Conservation (phyloP, 2,888 invertebrate genomes). For the Parochlus steinenii region DNA sequence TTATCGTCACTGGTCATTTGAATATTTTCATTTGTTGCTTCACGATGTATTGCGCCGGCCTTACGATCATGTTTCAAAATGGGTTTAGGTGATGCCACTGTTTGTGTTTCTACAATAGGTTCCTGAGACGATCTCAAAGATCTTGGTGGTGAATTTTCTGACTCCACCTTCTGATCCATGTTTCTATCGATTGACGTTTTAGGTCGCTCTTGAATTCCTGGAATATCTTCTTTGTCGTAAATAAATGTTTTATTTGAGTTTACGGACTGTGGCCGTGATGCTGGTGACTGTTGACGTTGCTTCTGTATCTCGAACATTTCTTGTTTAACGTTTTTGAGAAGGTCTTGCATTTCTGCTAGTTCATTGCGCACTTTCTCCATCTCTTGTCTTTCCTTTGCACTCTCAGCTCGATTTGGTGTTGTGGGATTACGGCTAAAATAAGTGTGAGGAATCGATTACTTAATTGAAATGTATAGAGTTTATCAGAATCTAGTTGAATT, state of each 20-base stretch:
- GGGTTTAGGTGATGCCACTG: slow-evolving; percentile 5
- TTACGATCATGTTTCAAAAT: too few relatives aligned
- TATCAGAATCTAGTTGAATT: too few relatives aligned
- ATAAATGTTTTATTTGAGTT: slow-evolving; percentile 10
- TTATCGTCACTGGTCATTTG: slow-evolving; percentile 5
- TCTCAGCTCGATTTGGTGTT: too few relatives aligned
- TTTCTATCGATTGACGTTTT: background rate
- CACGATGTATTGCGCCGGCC: too few relatives aligned
- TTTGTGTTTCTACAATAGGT: slow-evolving; percentile 1
- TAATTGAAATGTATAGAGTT: too few relatives aligned
- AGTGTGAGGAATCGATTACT: too few relatives aligned
- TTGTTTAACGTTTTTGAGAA: slow-evolving; percentile 1
- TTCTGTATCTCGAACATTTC: slow-evolving; percentile 10
- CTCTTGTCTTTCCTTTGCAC: too few relatives aligned
- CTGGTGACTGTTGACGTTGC: background rate
- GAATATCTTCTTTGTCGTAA: background rate
- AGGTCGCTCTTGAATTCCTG: background rate
- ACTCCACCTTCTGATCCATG: background rate
- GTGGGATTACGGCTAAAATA: too few relatives aligned
- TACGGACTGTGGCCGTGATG: slow-evolving; percentile 4
- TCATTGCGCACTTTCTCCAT: slow-evolving; percentile 8
- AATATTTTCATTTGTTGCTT: slow-evolving; percentile 6
- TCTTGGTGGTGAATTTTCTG: background rate
- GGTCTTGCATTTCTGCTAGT: slow-evolving; percentile 9
- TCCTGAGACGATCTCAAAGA: slow-evolving; percentile 5